Evolutionary conservation across 2,113 vertebrate species (phyloP).

Genomic region (Chlamydotis undulata): DNA sequence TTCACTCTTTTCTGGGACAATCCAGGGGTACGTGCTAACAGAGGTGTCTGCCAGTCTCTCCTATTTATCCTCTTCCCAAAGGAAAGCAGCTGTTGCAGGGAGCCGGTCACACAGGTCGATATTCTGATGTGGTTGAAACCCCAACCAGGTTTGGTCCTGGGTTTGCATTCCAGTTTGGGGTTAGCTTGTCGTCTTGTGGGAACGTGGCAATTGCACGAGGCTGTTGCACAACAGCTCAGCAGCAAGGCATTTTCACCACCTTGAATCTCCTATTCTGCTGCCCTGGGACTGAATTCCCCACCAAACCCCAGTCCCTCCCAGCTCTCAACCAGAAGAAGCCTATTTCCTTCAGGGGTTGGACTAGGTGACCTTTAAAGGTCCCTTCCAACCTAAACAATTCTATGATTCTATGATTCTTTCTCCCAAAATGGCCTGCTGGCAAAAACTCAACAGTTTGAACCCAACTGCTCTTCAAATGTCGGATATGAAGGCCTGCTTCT

Average conservation of each 20-base stretch:
- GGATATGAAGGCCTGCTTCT: background rate
- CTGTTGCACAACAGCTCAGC: background rate
- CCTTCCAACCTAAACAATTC: too few species aligned
- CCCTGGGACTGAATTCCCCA: background rate
- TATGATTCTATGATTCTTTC: too few species aligned
- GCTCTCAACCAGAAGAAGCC: background rate
- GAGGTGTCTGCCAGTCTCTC: background rate
- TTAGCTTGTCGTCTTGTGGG: rapidly evolving
- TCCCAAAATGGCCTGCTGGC: background rate
- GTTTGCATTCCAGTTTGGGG: background rate
- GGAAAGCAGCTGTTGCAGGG: background rate
- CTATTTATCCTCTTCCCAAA: background rate
- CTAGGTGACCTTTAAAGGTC: too few species aligned
- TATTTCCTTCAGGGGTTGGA: background rate
- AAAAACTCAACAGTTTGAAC: background rate
- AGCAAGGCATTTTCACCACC: background rate
- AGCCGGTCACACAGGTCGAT: background rate
- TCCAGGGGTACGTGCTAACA: rapidly evolving
- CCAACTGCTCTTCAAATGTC: background rate
- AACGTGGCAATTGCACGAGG: rapidly evolving
- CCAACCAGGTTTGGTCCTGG: background rate
- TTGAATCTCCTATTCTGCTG: background rate
- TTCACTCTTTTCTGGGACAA: background rate
- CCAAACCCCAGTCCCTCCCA: rapidly evolving
- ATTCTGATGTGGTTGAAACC: background rate